phyloP scores from a whole-genome alignment of 2,113 vertebrate genomes.

The Uropsilus gracilis region DNA sequence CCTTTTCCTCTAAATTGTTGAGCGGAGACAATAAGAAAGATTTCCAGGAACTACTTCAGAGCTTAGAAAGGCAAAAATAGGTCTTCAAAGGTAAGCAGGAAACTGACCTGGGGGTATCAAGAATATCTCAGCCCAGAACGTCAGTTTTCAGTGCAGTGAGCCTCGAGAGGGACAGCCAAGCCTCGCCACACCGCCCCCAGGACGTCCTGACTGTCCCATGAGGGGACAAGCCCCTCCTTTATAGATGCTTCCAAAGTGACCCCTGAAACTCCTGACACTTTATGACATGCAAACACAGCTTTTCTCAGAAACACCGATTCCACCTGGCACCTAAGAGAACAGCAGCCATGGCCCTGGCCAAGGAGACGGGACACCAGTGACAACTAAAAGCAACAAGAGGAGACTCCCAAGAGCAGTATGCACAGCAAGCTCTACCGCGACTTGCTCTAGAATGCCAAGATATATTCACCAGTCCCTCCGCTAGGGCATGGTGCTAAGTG shows the following conservation, averaged over 20 bases:
- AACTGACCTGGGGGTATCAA: neutral
- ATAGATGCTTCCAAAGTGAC: neutral
- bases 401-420: neutral
- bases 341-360: neutral
- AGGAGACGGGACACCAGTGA: neutral
- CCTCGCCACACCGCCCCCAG: neutral
- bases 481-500: neutral
- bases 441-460: neutral
- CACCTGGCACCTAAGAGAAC: neutral
- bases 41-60: constrained; percentile 41
- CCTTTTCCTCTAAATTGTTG: constrained; percentile 35
- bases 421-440: neutral
- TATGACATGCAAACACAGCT: neutral
- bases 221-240: neutral
- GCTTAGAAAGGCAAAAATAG: neutral
- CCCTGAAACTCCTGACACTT: neutral
- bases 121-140: neutral
- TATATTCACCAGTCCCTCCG: neutral
- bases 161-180: neutral
- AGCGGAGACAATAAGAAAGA: neutral
- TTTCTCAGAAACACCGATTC: constrained; percentile 25
- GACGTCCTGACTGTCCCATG: neutral
- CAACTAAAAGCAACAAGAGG: neutral
- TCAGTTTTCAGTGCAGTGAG: constrained; percentile 2
- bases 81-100: neutral